phyloP scores from a whole-genome alignment of 2,113 vertebrate genomes.

The western clawed frog (Xenopus tropicalis) region UCB_Xtro_10.0 CM004443.2:187840501-187841000 shows the following conservation, averaged over 20 bases:
- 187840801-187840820: constrained; percentile 34
- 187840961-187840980: no score
- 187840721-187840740: constrained; percentile 21
- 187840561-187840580: constrained; percentile 30
- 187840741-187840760: constrained; percentile 28
- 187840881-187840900: no score
- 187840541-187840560: constrained; percentile 15
- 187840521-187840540: constrained; percentile 48
- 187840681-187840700: constrained; percentile 12
- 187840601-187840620: constrained; percentile 20
- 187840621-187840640: constrained; percentile 33
- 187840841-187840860: constrained; percentile 25
- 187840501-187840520: constrained; percentile 41
- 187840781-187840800: constrained; percentile 23
- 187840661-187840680: not conserved
- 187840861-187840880: no score
- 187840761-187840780: constrained; percentile 12
- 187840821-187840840: constrained; percentile 27
- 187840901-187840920: no score
- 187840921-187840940: no score
- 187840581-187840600: constrained; percentile 27
- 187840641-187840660: not conserved
- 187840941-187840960: no score
- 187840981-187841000: no score
- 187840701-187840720: constrained; percentile 15